Evolutionary conservation across 2,888 invertebrate genomes (phyloP).

Genomic region (Hydropsyche betteni): DNA sequence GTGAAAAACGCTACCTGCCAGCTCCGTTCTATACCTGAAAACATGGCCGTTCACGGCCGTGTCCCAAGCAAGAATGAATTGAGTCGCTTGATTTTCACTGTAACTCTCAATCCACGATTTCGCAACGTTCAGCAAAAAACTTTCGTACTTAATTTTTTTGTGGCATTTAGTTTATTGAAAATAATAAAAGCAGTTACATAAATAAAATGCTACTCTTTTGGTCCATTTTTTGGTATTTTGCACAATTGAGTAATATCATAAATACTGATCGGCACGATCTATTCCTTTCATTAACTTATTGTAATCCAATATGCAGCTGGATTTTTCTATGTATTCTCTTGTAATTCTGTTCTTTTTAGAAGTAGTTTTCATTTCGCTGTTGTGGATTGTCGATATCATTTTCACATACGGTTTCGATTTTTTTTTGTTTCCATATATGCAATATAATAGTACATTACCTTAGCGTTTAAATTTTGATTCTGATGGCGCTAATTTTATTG

Average conservation of each 20-base stretch:
- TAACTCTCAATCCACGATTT: background rate
- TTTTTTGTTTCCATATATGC: conserved; percentile 17
- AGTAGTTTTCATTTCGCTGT: background rate
- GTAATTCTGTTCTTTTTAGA: conserved; percentile 26
- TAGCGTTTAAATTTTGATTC: conserved; percentile 18
- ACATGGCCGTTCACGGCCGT: too few relatives aligned
- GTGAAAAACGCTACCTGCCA: too few relatives aligned
- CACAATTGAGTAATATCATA: conserved; percentile 15
- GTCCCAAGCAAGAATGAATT: too few relatives aligned
- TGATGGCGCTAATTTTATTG: background rate
- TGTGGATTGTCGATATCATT: conserved; percentile 32
- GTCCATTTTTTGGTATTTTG: conserved; percentile 32
- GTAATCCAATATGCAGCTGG: conserved; percentile 48
- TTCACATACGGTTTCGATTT: background rate
- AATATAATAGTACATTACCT: conserved; percentile 24
- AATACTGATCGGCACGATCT: conserved; percentile 50
- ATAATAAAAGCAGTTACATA: conserved; percentile 31
- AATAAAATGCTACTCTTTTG: conserved; percentile 26
- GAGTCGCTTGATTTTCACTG: background rate
- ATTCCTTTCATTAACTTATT: conserved; percentile 52
- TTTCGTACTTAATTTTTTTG: conserved; percentile 4
- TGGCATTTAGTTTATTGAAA: background rate
- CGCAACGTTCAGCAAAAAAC: background rate
- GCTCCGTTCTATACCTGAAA: too few relatives aligned
- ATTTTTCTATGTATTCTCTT: conserved; percentile 43